A percentile compares a stretch with the other conserved stretches of the same genome.
Conservation (phyloP, 1,140 invertebrate genomes). For the Aphelinus atriplicis region DNA sequence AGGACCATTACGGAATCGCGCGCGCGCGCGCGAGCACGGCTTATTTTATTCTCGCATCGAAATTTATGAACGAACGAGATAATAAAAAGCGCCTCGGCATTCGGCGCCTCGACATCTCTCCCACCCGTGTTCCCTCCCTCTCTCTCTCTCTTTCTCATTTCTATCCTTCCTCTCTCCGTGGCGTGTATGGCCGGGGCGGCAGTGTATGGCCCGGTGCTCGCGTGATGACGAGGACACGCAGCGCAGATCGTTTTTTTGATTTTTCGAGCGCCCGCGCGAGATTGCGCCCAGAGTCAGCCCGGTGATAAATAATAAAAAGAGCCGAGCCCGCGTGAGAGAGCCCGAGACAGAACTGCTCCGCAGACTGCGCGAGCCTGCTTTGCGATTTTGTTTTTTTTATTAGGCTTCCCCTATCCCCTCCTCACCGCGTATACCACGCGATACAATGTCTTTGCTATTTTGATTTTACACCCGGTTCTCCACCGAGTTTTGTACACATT, state of each 20-base stretch:
- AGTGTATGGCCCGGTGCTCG: neutral
- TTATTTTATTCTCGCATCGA: constrained; percentile 58
- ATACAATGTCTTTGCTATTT: too few species aligned
- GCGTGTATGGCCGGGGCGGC: neutral
- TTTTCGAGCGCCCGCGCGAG: neutral
- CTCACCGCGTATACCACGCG: too few species aligned
- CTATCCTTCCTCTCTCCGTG: too few species aligned
- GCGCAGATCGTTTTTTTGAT: constrained; percentile 14
- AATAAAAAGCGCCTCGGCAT: constrained; percentile 55
- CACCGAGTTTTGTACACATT: too few species aligned
- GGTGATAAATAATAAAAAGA: constrained; percentile 33
- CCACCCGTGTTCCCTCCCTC: neutral
- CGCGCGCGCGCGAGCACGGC: constrained; percentile 22
- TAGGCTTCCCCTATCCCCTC: too few species aligned
- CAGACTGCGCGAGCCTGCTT: neutral
- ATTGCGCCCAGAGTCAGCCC: neutral
- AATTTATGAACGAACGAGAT: constrained; percentile 62
- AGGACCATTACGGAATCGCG: constrained; percentile 42
- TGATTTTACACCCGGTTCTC: too few species aligned
- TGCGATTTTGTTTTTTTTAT: neutral
- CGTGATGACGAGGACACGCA: neutral
- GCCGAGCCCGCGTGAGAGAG: neutral
- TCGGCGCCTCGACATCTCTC: constrained; percentile 43
- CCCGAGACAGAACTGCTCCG: neutral
- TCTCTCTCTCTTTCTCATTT: neutral